A percentile compares a stretch with the other conserved stretches of the same genome.
Evolutionary conservation across 2,797 vertebrate genomes (phyloP).

Genomic region (Anguilla anguilla): DNA sequence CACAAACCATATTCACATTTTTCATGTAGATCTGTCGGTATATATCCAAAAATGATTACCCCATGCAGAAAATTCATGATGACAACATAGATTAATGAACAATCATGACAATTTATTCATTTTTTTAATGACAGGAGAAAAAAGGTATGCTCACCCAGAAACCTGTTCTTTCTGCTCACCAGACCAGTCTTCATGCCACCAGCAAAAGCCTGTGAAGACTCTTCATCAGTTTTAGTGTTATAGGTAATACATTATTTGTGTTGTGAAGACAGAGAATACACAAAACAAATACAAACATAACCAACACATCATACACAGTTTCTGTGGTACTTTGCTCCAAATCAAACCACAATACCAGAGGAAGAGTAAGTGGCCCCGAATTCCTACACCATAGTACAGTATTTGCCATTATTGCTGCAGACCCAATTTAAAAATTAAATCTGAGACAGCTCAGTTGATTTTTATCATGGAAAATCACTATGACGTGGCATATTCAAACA

Average conservation of each 20-base stretch:
- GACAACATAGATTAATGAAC: too few species aligned
- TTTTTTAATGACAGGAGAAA: background rate
- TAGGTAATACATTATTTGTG: background rate
- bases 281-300: too few species aligned
- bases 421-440: background rate
- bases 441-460: background rate
- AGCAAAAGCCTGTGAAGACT: background rate
- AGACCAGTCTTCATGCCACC: background rate
- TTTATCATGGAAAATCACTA: background rate
- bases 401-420: background rate
- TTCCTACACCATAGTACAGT: background rate
- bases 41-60: too few species aligned
- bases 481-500: background rate
- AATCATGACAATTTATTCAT: too few species aligned
- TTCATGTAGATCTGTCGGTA: too few species aligned
- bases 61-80: too few species aligned
- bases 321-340: background rate
- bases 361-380: background rate
- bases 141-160: background rate
- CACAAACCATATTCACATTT: too few species aligned
- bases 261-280: background rate
- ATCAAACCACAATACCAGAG: background rate
- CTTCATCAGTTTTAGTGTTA: background rate
- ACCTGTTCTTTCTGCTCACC: background rate
- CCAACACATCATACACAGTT: too few species aligned